These are phyloP conservation scores for Amaurobius ferox DNA, from an alignment of 2,888 invertebrate species.

Conservation along the genomic window DNA sequence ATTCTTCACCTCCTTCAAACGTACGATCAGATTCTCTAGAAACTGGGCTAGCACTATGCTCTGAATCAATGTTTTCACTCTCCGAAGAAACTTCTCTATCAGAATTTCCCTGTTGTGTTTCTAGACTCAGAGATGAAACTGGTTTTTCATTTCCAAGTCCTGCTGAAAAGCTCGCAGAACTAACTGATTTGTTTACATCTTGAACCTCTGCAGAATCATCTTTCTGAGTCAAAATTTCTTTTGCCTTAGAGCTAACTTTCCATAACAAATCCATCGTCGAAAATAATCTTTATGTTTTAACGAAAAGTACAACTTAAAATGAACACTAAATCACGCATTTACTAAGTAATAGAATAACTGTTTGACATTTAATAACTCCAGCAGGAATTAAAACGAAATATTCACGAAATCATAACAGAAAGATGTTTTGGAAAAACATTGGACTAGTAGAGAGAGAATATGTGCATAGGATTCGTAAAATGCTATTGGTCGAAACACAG, in stretches of 20 bases:
- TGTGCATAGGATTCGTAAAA: too few species aligned
- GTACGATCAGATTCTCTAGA: constrained; percentile 52
- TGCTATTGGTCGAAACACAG: too few species aligned
- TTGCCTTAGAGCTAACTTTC: constrained; percentile 69
- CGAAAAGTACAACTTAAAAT: too few species aligned
- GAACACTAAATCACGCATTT: too few species aligned
- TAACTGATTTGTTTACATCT: constrained; percentile 34
- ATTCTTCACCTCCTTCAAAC: constrained; percentile 35
- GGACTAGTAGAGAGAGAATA: too few species aligned
- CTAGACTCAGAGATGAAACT: constrained; percentile 58
- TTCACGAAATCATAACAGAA: too few species aligned
- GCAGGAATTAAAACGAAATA: too few species aligned
- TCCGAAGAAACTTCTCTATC: constrained; percentile 64
- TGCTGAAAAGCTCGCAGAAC: constrained; percentile 35
- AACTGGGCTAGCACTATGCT: constrained; percentile 46
- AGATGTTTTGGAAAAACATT: too few species aligned
- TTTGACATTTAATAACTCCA: too few species aligned
- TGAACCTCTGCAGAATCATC: constrained; percentile 35
- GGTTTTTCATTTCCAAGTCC: constrained; percentile 62
- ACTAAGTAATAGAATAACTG: too few species aligned
- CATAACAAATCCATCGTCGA: constrained; percentile 57
- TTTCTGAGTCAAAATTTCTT: constrained; percentile 65
- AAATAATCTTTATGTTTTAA: too few species aligned
- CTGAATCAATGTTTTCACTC: constrained; percentile 58
- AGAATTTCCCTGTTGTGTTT: constrained; percentile 62